Conservation (phyloP, 2,888 invertebrate species). For the Reticulitermes lucifugus region DNA sequence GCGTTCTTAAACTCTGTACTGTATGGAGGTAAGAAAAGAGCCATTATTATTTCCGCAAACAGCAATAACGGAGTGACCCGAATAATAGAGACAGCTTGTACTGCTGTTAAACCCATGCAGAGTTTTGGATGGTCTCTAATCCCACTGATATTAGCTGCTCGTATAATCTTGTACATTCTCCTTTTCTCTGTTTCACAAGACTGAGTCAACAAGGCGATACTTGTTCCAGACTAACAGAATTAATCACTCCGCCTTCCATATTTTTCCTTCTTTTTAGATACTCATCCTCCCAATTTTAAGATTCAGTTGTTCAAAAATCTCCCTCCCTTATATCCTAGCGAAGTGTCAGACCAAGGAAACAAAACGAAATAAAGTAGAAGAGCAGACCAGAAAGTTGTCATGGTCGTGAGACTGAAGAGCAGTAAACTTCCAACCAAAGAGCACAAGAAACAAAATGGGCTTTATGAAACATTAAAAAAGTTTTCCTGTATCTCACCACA, state of each 20-base stretch:
- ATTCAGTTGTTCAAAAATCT: background rate
- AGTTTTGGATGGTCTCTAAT: too few relatives aligned
- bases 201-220: too few relatives aligned
- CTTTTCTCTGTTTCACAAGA: too few relatives aligned
- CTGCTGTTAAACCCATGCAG: too few relatives aligned
- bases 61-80: too few relatives aligned
- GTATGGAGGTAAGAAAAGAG: too few relatives aligned
- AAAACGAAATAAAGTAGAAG: background rate
- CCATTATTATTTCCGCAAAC: too few relatives aligned
- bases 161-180: too few relatives aligned
- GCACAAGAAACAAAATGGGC: slow-evolving; percentile 19
- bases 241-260: background rate
- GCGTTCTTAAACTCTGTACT: too few relatives aligned
- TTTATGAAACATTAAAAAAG: slow-evolving; percentile 30
- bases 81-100: too few relatives aligned
- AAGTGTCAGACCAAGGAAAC: slow-evolving; percentile 3
- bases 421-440: background rate
- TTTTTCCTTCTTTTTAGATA: background rate
- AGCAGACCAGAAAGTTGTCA: background rate
- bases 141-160: too few relatives aligned
- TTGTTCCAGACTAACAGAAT: background rate
- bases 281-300: background rate
- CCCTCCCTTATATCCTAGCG: background rate
- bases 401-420: background rate
- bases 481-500: background rate